These are phyloP conservation scores for Cinara cedri DNA, from an alignment of 2,888 invertebrate genomes.

Conservation along the genomic window DNA sequence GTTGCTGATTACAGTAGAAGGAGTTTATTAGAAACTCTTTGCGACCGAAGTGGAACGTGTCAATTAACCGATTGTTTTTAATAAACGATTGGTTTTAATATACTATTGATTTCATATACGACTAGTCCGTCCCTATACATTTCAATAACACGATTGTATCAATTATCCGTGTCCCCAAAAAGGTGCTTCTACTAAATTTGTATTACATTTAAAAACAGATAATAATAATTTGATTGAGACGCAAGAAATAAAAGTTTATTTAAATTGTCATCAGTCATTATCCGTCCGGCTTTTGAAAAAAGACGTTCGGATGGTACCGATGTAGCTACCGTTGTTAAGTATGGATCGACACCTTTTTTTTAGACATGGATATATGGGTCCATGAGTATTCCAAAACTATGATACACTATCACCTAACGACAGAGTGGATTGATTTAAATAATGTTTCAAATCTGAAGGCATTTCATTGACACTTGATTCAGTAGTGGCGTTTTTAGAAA, in stretches of 20 bases:
- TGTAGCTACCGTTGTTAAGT: background rate
- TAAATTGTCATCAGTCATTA: background rate
- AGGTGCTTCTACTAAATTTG: too few species aligned
- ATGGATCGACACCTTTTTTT: background rate
- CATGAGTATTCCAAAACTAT: background rate
- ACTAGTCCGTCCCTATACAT: too few species aligned
- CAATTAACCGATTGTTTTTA: too few species aligned
- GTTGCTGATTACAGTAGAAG: too few species aligned
- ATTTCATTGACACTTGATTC: background rate
- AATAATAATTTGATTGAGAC: background rate
- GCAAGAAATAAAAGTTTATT: background rate
- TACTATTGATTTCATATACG: too few species aligned
- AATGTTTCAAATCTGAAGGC: conserved; percentile 4
- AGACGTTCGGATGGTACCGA: background rate
- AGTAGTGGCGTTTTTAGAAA: background rate
- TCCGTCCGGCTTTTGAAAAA: background rate
- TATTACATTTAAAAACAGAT: too few species aligned
- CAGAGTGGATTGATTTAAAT: background rate
- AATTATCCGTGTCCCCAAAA: too few species aligned
- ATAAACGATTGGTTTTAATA: too few species aligned
- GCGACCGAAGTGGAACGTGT: too few species aligned
- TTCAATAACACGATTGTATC: too few species aligned
- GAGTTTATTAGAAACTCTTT: too few species aligned
- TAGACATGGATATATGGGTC: background rate
- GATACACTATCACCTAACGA: background rate